Conservation (phyloP, 1,140 invertebrate genomes). For the Heliconius congener region DNA sequence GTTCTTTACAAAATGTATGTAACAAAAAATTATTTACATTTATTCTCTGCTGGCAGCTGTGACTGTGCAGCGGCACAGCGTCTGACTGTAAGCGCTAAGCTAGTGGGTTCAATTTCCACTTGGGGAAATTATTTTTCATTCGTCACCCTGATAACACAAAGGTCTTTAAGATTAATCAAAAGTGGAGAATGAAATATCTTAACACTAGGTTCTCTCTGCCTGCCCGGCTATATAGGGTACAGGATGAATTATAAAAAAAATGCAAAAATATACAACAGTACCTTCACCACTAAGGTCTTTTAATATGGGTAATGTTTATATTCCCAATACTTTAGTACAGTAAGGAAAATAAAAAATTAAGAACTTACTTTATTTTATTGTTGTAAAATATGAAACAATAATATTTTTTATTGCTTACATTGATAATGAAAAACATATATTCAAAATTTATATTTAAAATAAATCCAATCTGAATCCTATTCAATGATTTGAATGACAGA, state of each 20-base stretch:
- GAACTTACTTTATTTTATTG: constrained; percentile 4
- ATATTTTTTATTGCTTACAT: background rate
- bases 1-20: too few relatives aligned
- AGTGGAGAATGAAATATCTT: too few relatives aligned
- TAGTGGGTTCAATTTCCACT: too few relatives aligned
- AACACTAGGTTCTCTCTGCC: too few relatives aligned
- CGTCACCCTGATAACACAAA: too few relatives aligned
- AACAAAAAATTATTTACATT: too few relatives aligned
- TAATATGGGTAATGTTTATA: background rate
- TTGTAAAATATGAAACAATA: background rate
- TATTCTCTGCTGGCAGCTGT: too few relatives aligned
- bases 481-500: background rate
- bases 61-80: too few relatives aligned
- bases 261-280: background rate
- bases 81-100: too few relatives aligned
- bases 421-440: background rate
- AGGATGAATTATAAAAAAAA: background rate
- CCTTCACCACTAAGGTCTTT: background rate
- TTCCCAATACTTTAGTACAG: background rate
- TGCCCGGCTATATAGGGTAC: too few relatives aligned
- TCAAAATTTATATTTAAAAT: background rate
- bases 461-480: background rate
- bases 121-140: too few relatives aligned
- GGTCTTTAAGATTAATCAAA: too few relatives aligned
- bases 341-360: background rate